These are phyloP conservation scores for Neodiprion virginianus DNA, from an alignment of 1,140 invertebrate species.

Conservation along the genomic window DNA sequence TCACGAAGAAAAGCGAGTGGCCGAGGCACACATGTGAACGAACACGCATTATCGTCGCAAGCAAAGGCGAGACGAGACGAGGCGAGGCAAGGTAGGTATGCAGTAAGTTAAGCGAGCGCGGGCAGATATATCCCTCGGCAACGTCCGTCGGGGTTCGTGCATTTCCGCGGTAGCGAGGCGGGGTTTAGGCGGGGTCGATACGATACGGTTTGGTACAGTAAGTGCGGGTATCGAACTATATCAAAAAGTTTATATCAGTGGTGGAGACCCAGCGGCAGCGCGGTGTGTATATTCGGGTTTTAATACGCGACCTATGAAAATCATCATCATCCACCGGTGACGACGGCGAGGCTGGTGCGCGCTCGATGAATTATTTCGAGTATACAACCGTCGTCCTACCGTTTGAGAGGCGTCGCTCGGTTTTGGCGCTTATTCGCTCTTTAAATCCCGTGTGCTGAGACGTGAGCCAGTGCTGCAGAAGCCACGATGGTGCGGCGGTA, in stretches of 20 bases:
- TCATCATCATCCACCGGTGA: neutral
- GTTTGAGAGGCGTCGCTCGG: too few relatives aligned
- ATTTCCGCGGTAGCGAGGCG: constrained; percentile 40
- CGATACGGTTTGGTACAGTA: constrained; percentile 18
- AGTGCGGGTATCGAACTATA: neutral
- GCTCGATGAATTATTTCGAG: too few relatives aligned
- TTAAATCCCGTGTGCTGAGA: too few relatives aligned
- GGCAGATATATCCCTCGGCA: constrained; percentile 30
- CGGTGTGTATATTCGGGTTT: neutral
- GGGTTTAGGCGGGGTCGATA: constrained; percentile 61
- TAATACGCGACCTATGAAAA: neutral
- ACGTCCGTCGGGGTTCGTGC: neutral
- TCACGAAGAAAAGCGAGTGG: neutral
- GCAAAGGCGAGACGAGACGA: neutral
- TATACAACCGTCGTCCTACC: too few relatives aligned
- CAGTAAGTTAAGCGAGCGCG: neutral
- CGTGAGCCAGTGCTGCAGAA: neutral
- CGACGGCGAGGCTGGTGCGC: too few relatives aligned
- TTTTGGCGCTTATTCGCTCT: too few relatives aligned
- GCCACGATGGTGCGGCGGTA: neutral
- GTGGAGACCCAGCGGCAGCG: constrained; percentile 1
- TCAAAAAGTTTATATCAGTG: constrained; percentile 7
- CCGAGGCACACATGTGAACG: neutral
- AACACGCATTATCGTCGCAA: neutral
- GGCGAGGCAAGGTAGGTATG: neutral